These are phyloP conservation scores for Euspilapteryx auroguttella DNA, from an alignment of 2,888 invertebrate genomes.

Conservation along the genomic window DNA sequence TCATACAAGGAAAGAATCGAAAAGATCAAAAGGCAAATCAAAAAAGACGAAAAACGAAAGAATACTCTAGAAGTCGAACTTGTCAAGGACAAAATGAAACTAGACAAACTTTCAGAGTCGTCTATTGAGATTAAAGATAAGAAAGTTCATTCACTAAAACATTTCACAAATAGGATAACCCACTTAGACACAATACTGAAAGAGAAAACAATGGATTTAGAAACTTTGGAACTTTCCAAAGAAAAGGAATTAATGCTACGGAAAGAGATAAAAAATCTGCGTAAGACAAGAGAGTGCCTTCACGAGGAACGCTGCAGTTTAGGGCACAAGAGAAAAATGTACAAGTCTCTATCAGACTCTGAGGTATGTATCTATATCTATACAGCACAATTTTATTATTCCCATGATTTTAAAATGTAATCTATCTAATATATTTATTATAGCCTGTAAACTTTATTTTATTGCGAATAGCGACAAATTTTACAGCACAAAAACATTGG, in stretches of 20 bases:
- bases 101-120: conserved; percentile 51
- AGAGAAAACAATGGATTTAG: conserved; percentile 69
- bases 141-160: conserved; percentile 61
- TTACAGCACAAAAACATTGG: too few species aligned
- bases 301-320: conserved; percentile 75
- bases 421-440: too few species aligned
- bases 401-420: too few species aligned
- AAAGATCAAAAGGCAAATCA: conserved; percentile 71
- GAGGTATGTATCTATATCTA: conserved; percentile 48
- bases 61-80: conserved; percentile 69
- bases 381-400: too few species aligned
- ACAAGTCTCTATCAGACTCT: conserved; percentile 70
- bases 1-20: conserved; percentile 77
- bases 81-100: conserved; percentile 49
- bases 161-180: conserved; percentile 68
- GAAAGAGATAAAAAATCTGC: conserved; percentile 78
- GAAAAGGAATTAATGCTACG: conserved; percentile 68
- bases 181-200: conserved; percentile 70
- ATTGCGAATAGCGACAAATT: too few species aligned
- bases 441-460: too few species aligned
- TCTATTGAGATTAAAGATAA: conserved; percentile 59
- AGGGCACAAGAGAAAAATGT: conserved; percentile 73
- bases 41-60: conserved; percentile 73
- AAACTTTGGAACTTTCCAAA: conserved; percentile 57
- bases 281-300: conserved; percentile 76